Conservation (phyloP, 2,888 invertebrate species). For the Drosophila parthenogenetica region DNA sequence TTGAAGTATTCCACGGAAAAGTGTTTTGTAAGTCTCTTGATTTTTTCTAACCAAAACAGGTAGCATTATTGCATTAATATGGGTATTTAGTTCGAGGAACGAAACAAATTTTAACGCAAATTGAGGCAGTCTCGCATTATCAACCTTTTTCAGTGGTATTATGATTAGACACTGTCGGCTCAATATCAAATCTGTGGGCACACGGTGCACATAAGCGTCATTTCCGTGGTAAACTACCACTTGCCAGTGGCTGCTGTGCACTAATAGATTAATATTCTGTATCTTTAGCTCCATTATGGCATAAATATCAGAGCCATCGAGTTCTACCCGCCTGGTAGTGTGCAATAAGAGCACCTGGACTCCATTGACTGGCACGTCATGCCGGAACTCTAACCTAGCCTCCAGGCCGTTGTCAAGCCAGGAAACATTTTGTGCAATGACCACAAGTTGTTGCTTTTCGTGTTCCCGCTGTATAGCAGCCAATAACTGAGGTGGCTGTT, state of each 20-base stretch:
- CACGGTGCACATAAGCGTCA: slow-evolving; percentile 49
- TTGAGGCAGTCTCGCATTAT: slow-evolving; percentile 55
- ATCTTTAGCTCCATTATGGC: slow-evolving; percentile 68
- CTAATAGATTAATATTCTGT: slow-evolving; percentile 51
- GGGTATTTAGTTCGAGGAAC: slow-evolving; percentile 49
- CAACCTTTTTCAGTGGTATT: slow-evolving; percentile 53
- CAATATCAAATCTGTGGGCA: slow-evolving; percentile 67
- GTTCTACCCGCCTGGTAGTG: slow-evolving; percentile 22
- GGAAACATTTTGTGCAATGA: slow-evolving; percentile 62
- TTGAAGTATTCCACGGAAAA: slow-evolving; percentile 52
- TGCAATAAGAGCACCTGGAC: slow-evolving; percentile 49
- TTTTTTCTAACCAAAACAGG: slow-evolving; percentile 37
- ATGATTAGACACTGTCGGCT: slow-evolving; percentile 63
- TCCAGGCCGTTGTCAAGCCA: slow-evolving; percentile 42
- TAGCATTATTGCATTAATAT: slow-evolving; percentile 57
- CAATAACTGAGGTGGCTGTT: slow-evolving; percentile 62
- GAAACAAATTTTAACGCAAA: slow-evolving; percentile 63
- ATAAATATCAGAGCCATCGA: slow-evolving; percentile 53
- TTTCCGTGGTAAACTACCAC: slow-evolving; percentile 59
- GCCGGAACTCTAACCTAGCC: slow-evolving; percentile 60
- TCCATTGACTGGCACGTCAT: slow-evolving; percentile 59
- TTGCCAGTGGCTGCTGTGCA: slow-evolving; percentile 70
- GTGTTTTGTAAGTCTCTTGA: slow-evolving; percentile 35
- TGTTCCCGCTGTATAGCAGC: slow-evolving; percentile 72
- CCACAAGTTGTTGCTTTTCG: slow-evolving; percentile 77